Conservation (phyloP, 2,113 vertebrate species). For the Ornithorhynchus anatinus region DNA sequence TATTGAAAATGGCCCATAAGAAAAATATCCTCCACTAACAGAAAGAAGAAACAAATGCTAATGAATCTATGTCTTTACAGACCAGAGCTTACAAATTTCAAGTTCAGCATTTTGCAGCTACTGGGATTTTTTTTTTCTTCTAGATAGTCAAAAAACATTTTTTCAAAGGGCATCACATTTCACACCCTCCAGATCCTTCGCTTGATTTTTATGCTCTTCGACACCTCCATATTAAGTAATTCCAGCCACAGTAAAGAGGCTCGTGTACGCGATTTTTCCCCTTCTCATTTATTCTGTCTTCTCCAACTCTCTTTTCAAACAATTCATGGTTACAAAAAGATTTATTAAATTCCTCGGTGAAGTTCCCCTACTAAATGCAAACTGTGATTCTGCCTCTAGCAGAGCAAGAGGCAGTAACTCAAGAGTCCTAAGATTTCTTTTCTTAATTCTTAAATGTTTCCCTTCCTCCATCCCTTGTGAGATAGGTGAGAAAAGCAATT, state of each 20-base stretch:
- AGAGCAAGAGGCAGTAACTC: constrained; percentile 28
- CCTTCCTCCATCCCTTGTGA: constrained; percentile 51
- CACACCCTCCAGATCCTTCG: constrained; percentile 37
- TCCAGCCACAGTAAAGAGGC: constrained; percentile 34
- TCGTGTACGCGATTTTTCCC: constrained; percentile 35
- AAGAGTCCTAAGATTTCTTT: constrained; percentile 42
- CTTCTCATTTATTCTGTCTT: constrained; percentile 57
- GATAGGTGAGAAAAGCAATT: constrained; percentile 69
- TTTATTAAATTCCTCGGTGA: constrained; percentile 48
- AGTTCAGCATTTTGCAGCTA: constrained; percentile 31
- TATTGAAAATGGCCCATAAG: constrained; percentile 47
- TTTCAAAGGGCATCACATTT: constrained; percentile 50
- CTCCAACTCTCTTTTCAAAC: constrained; percentile 47
- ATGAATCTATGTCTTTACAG: constrained; percentile 50
- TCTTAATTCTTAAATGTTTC: constrained; percentile 61
- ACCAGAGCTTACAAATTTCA: constrained; percentile 35
- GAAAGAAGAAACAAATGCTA: constrained; percentile 3
- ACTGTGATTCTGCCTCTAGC: constrained; percentile 44
- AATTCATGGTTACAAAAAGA: constrained; percentile 43
- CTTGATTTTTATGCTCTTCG: constrained; percentile 26
- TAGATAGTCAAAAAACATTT: constrained; percentile 39
- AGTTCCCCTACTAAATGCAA: constrained; percentile 46
- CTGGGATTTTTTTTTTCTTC: constrained; percentile 38
- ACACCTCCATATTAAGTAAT: constrained; percentile 37
- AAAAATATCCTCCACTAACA: constrained; percentile 30